These are phyloP conservation scores for Sakesphorus luctuosus DNA, from an alignment of 2,113 vertebrate species.

Conservation along the genomic window DNA sequence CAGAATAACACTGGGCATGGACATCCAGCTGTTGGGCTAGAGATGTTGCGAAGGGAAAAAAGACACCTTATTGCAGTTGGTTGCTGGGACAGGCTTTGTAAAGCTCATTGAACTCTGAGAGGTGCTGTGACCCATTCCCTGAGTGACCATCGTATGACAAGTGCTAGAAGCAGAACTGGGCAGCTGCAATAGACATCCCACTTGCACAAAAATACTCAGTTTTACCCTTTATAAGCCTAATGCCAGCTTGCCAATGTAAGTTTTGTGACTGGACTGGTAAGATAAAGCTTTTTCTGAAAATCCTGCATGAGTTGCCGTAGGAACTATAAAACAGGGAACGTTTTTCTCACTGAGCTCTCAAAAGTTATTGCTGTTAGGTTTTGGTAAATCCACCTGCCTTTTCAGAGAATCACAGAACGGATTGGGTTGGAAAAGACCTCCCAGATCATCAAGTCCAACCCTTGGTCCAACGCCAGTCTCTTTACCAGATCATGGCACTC, in stretches of 20 bases:
- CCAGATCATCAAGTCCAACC: too few relatives aligned
- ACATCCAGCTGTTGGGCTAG: background rate
- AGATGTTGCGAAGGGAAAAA: background rate
- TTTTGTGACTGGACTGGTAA: background rate
- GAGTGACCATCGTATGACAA: background rate
- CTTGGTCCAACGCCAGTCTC: too few relatives aligned
- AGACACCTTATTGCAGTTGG: background rate
- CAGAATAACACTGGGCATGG: constrained; percentile 24
- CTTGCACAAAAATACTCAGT: background rate
- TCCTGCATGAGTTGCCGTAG: background rate
- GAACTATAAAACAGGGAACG: background rate
- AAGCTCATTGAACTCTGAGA: background rate
- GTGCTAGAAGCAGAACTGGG: background rate
- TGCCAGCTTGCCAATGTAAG: background rate
- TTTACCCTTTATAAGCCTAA: background rate
- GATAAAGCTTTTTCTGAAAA: background rate
- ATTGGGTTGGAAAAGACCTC: too few relatives aligned
- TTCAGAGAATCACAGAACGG: background rate
- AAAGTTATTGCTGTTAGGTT: background rate
- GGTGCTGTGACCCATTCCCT: background rate
- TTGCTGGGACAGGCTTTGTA: background rate
- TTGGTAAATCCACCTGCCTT: background rate
- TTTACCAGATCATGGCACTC: too few relatives aligned
- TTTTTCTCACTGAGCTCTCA: background rate
- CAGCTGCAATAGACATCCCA: background rate